Evolutionary conservation across 1,140 invertebrate genomes (phyloP), one percentile per base, ranked within the genome.

Genomic region (Drosophila sproati): DNA sequence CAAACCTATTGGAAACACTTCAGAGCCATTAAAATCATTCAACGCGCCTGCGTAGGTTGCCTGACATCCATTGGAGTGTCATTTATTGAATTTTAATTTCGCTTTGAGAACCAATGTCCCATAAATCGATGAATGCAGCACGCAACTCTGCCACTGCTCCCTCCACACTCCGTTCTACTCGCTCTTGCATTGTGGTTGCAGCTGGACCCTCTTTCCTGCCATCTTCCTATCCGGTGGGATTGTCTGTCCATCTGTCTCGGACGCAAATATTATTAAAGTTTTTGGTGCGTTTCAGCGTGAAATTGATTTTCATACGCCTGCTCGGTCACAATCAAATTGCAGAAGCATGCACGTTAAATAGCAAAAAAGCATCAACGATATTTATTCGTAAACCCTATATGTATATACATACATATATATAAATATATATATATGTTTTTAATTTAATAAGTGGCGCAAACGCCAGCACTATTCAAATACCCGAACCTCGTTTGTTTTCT

Each of bases 281-380:
- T 90, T 89, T 88, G 85, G 85, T 88, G 87, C 85, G 85, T 80
- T 88, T 88, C 85, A 86, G 85, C 85, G 85, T 88, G 81, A 88
- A 88, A 88, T 88, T 88, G 85, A 88, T 88, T 88, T 88, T 88
- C 85, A 88, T 88, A 89, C 85, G 85, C 86, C 85, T 88, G 77
- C 80, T 88, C 85, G 85, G 77, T 86, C 85, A 85, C 85, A 88
- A 88, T 88, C 85, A 88, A 88, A 88, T 85, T 90, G 85, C 75
- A 77, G 85, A 83, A 85, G 80, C 80, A 90, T 89, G 80, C 85
- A 89, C 80, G 80, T 89, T 89, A 89, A 88, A 88, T 89, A 80
- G 80, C 76, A 68, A 69, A 73, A 80, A 73, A 82, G 73, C 77
- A 68, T 59, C 47, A 56, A 43, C 71, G 51, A 74, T 74, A 77